Base-by-base conservation (phyloP, 1,140 invertebrate species). In the Prorops nasuta region DNA sequence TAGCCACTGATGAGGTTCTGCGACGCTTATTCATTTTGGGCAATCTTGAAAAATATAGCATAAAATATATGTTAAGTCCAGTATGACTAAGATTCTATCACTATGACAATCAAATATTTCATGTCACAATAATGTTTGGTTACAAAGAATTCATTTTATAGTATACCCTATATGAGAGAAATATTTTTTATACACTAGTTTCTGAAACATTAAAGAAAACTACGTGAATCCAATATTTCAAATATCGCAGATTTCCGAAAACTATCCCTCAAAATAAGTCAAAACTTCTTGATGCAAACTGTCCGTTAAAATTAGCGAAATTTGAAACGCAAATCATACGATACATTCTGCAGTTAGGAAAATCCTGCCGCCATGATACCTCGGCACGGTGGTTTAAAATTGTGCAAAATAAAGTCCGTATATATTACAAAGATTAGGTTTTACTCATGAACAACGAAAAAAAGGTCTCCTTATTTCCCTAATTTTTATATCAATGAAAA, bases 1-100 rank as follows among this genome's bases (percentile, higher is more conserved):
- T 87, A 4, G 86, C 83, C 19, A 83, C 84, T 14, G 86, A 88
- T 28, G 86, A 88, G 15, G 84, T 83, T 58, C 84, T 80, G 41
- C 85, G 77, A 49, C 84, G 77, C 69, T 86, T 86, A 71, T 83
- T 83, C 84, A 86, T 86, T 47, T 57, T 69, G 50, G 35, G 24
- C 54, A 44, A 56, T 59, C 57, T 66, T 49, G 49, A 57, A 49
- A 49, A 55, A 44, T 34, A 59, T 37, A 15, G 16, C 24, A 40
- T 20, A 15, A 28, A 28, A 28, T 28, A 28, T 28, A 6, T 28
- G 24, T 28, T 14, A 41, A 34, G 48, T 38, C 8, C 14, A 34
- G 16, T 14, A 14, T n/a, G 22, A 31, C 36, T 35, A 9, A n/a
- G 21, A 37, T 2, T 39, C 19, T 39, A 43, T 9, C 16, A 35